These are phyloP conservation scores for Mustelus asterias DNA, from an alignment of 2,113 vertebrate species.

Conservation along the genomic window DNA sequence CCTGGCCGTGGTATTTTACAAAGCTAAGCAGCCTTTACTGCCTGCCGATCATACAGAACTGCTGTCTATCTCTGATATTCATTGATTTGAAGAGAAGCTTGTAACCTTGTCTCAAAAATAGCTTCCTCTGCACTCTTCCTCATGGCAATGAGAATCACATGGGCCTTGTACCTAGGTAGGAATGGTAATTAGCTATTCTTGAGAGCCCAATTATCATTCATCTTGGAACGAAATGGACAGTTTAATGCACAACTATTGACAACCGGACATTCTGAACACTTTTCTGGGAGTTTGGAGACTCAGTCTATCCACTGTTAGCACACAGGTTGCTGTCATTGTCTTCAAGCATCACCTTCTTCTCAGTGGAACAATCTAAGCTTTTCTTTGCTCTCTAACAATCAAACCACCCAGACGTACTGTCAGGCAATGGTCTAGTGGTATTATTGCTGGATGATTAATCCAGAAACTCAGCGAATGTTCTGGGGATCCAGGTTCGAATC, in stretches of 20 bases:
- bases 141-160: no score
- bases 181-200: neutral
- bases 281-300: neutral
- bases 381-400: neutral
- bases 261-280: neutral
- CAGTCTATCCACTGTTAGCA: neutral
- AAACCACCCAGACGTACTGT: neutral
- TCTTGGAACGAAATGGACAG: neutral
- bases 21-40: no score
- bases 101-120: no score
- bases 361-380: neutral
- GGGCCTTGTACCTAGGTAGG: no score
- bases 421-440: neutral
- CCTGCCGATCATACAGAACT: no score
- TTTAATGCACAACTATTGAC: neutral
- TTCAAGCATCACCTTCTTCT: neutral
- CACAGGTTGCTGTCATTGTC: neutral
- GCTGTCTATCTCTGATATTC: no score
- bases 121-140: no score
- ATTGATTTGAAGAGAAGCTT: no score
- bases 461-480: no score
- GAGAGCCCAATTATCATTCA: neutral
- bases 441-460: no score
- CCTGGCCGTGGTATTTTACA: no score
- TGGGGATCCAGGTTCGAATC: no score